A percentile compares a stretch with the other conserved stretches of the same genome.
phyloP scores from a whole-genome alignment of 2,113 vertebrate genomes.

The Psittacula cyanocephala region DNA sequence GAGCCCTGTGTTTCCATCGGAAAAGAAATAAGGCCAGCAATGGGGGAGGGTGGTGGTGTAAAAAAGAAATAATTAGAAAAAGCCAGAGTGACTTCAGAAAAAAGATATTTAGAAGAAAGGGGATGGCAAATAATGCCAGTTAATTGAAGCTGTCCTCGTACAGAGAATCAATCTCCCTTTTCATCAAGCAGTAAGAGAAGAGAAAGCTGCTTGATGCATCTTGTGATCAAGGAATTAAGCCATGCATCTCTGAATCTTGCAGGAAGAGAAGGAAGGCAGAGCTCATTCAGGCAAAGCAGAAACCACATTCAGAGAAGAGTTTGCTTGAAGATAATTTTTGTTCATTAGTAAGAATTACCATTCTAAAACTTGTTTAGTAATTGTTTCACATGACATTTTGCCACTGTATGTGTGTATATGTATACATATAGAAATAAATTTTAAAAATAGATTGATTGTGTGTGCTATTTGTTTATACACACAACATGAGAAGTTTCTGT shows the following conservation, averaged over 20 bases:
- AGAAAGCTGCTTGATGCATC: not conserved
- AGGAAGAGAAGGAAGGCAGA: not conserved
- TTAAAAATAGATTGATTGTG: not conserved
- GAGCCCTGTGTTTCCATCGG: not conserved
- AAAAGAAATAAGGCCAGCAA: not conserved
- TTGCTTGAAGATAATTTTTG: not conserved
- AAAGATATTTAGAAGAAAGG: not conserved
- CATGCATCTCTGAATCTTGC: not conserved
- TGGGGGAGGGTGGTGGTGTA: fast-evolving
- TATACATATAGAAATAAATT: not conserved
- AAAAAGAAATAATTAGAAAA: not conserved
- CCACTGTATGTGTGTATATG: not conserved
- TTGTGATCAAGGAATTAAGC: not conserved
- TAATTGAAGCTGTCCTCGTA: not conserved
- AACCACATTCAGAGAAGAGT: not conserved
- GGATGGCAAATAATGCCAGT: not conserved
- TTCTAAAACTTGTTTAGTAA: not conserved
- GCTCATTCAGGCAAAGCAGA: not conserved
- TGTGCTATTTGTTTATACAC: not conserved
- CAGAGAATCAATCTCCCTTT: not conserved
- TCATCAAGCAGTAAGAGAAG: not conserved
- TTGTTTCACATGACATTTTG: not conserved
- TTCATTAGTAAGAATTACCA: not conserved
- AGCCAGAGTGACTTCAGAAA: not conserved
- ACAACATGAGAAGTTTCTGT: not conserved